Percentiles rank a stretch among this genome's conserved stretches.
These are phyloP conservation scores for Drosophila quinaria DNA, from an alignment of 2,888 invertebrate genomes.

Conservation along the genomic window DNA sequence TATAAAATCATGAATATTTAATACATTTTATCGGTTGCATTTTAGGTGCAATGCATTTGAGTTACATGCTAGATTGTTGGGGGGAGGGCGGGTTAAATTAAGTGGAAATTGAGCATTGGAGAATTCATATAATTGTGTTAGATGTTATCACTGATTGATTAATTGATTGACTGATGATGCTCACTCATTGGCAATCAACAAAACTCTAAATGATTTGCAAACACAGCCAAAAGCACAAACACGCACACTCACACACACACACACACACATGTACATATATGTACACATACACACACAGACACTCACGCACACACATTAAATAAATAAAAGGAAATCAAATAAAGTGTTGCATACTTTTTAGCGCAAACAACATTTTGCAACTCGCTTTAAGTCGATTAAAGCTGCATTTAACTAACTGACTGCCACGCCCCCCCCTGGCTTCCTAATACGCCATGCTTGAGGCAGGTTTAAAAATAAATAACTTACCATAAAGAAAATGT, in stretches of 20 bases:
- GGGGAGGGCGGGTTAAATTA: not conserved
- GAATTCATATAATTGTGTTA: constrained; percentile 15
- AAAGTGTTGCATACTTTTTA: constrained; percentile 47
- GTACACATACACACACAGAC: not conserved
- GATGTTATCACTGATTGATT: constrained; percentile 23
- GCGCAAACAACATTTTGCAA: constrained; percentile 9
- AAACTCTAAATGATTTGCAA: constrained; percentile 16
- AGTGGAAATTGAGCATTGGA: constrained; percentile 19
- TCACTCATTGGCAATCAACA: constrained; percentile 13
- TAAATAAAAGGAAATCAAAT: constrained; percentile 5
- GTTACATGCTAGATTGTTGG: not conserved
- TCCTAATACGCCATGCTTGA: constrained; percentile 6
- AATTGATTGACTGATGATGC: constrained; percentile 23
- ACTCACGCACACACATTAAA: too few species aligned
- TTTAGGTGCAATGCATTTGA: not conserved
- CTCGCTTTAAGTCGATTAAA: not conserved
- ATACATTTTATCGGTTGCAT: constrained; percentile 19
- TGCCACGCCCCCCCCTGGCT: not conserved
- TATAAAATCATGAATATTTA: constrained; percentile 34
- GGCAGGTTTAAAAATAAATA: constrained; percentile 32
- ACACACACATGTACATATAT: not conserved
- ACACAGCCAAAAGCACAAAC: constrained; percentile 3
- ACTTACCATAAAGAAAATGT: constrained; percentile 64
- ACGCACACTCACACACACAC: constrained; percentile 1
- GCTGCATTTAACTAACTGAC: constrained; percentile 14